Evolutionary conservation across 1,140 invertebrate species (phyloP).

Genomic region (Marisa cornuarietis): DNA sequence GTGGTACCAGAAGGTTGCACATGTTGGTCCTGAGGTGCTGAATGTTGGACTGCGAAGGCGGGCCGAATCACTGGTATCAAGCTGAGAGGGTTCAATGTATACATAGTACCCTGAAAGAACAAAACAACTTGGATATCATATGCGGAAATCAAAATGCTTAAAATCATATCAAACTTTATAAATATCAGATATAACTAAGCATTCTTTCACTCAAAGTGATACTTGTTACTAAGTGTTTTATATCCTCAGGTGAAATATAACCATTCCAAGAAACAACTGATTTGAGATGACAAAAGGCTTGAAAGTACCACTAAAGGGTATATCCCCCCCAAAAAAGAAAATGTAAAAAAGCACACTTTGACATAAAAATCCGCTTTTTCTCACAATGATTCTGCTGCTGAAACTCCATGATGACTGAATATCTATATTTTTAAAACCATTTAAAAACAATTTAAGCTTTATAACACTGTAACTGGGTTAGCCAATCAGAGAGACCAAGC

Average conservation of each 20-base stretch:
- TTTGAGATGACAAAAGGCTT: slow-evolving; percentile 41
- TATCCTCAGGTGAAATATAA: slow-evolving; percentile 8
- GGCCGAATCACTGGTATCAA: slow-evolving; percentile 28
- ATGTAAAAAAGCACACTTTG: slow-evolving; percentile 45
- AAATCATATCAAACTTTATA: slow-evolving; percentile 75
- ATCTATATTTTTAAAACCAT: too few relatives aligned
- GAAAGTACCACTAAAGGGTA: slow-evolving; percentile 23
- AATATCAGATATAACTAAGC: slow-evolving; percentile 70
- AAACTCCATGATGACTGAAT: too few relatives aligned
- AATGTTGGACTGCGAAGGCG: slow-evolving; percentile 33
- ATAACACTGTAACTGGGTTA: too few relatives aligned
- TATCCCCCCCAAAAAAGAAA: slow-evolving; percentile 33
- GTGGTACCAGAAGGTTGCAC: slow-evolving; percentile 57
- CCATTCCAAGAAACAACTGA: slow-evolving; percentile 33
- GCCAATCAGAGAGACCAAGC: too few relatives aligned
- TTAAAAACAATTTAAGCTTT: too few relatives aligned
- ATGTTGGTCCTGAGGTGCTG: slow-evolving; percentile 25
- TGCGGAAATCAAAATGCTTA: slow-evolving; percentile 74
- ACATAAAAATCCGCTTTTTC: too few relatives aligned
- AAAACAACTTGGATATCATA: slow-evolving; percentile 44
- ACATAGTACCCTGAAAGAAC: slow-evolving; percentile 59
- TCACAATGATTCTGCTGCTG: too few relatives aligned
- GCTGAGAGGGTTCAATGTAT: slow-evolving; percentile 35
- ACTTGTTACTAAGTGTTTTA: slow-evolving; percentile 33
- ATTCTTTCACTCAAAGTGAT: slow-evolving; percentile 33